Base-by-base conservation (phyloP, 2,888 invertebrate genomes). In the Drosophila macrothrix region DNA sequence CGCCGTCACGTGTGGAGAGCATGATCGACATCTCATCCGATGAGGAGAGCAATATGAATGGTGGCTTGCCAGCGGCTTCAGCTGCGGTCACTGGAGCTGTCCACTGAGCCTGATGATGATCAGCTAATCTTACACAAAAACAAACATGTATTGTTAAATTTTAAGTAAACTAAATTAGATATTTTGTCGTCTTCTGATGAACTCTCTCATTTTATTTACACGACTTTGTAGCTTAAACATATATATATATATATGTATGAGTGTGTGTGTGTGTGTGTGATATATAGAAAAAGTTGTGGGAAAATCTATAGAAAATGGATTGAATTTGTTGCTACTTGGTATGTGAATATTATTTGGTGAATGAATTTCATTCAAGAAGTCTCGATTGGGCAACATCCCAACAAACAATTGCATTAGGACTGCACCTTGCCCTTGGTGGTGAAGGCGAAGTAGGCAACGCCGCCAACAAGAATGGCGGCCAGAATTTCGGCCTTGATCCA, bases 401-500 rank as follows among this genome's bases (percentile, higher is more conserved):
- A 50, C 68, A 67, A 56, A 53, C 14, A 35, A 31, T 43, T 46
- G 37, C 46, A 46, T 94, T 95, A 97, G 50, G 96, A 95, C 90
- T 96, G 93, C 75, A 98, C 95, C 93, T 97, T 97, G 90, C 96
- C 95, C 93, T 97, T 97, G 84, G 97, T 96, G 67, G 96, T 95
- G 86, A 98, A 96, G 0, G 99, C 99, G 69, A 97, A 95, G 93
- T 98, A 98, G 54, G 97, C 97, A 14, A 98, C 95, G 22, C 96
- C 92, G 73, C 96, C 94, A 3, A 97, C 96, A 2, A 97, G 93
- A 19, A 95, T 94, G 7, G 97, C 96, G 12, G 98, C 99, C 59
- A 99, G 94, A 46, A 98, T 95, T 94, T 99, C 98, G 0, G 98
- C 98, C 93, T 98, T 98, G 63, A 99, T 95, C 96, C 97, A 97